phyloP scores from a whole-genome alignment of 1,140 invertebrate species.

The Lamellibrachia luymesi region DNA sequence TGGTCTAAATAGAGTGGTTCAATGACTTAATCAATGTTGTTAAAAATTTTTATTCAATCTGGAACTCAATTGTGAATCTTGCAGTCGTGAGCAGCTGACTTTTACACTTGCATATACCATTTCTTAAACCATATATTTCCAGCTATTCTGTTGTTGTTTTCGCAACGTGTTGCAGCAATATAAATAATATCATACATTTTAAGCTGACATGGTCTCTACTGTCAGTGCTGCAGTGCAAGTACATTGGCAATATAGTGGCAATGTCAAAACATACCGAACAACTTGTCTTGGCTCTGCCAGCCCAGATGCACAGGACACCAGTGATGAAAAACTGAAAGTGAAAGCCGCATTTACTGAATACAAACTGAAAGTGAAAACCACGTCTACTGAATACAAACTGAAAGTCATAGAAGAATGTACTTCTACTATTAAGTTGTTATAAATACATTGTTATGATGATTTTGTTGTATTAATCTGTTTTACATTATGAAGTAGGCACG shows the following conservation, averaged over 20 bases:
- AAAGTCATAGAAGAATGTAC: background rate
- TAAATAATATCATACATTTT: too few relatives aligned
- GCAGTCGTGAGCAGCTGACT: too few relatives aligned
- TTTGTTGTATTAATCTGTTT: background rate
- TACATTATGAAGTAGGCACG: background rate
- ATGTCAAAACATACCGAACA: background rate
- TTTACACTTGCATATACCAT: too few relatives aligned
- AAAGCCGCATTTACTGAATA: background rate
- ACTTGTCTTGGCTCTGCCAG: background rate
- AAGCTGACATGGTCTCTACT: too few relatives aligned
- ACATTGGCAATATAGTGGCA: background rate
- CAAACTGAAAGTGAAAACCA: background rate
- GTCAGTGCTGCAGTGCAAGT: too few relatives aligned
- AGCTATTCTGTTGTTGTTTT: too few relatives aligned
- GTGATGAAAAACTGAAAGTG: background rate
- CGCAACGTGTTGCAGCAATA: too few relatives aligned
- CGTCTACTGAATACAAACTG: background rate
- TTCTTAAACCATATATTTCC: too few relatives aligned
- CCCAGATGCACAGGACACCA: background rate
- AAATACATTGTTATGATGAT: background rate
- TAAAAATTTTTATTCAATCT: too few relatives aligned
- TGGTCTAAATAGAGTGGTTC: too few relatives aligned
- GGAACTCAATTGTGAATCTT: too few relatives aligned
- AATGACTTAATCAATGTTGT: too few relatives aligned
- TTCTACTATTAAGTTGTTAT: background rate